Percentiles rank a stretch among this genome's conserved stretches.
These are phyloP conservation scores for Thymelicus acteon DNA, from an alignment of 2,888 invertebrate species.

Conservation along the genomic window DNA sequence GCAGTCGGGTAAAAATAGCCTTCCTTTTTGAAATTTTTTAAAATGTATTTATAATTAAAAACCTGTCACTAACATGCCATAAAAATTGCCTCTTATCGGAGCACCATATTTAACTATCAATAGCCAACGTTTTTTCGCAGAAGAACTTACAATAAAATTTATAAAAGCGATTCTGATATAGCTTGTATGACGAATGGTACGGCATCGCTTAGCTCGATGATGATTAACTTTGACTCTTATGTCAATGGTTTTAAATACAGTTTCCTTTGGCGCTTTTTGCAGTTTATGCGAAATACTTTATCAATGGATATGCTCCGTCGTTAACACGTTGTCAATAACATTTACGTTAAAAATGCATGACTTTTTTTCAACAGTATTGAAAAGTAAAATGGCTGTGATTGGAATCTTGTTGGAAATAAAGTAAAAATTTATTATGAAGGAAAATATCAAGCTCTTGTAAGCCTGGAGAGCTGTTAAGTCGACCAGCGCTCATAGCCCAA, in stretches of 20 bases:
- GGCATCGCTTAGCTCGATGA: not conserved
- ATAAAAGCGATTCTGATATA: conserved; percentile 26
- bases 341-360: conserved; percentile 35
- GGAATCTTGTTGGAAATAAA: not conserved
- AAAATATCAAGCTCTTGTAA: no score
- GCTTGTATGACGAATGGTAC: conserved; percentile 25
- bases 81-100: conserved; percentile 11
- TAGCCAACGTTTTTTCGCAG: conserved; percentile 11
- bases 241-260: not conserved
- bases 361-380: conserved; percentile 17
- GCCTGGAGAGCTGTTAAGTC: no score
- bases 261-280: conserved; percentile 3
- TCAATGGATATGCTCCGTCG: conserved; percentile 43
- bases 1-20: no score
- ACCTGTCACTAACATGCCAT: not conserved
- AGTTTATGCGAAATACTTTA: conserved; percentile 44
- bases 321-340: conserved; percentile 41
- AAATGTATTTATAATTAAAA: not conserved
- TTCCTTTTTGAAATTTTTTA: no score
- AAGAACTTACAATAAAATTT: conserved; percentile 24
- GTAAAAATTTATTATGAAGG: no score
- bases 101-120: conserved; percentile 10
- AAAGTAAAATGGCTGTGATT: conserved; percentile 4
- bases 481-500: no score
- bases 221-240: conserved; percentile 2